Percentiles rank a stretch among this genome's conserved stretches.
Conservation (phyloP, 2,888 invertebrate species). For the Stenolophus ochropezus region DNA sequence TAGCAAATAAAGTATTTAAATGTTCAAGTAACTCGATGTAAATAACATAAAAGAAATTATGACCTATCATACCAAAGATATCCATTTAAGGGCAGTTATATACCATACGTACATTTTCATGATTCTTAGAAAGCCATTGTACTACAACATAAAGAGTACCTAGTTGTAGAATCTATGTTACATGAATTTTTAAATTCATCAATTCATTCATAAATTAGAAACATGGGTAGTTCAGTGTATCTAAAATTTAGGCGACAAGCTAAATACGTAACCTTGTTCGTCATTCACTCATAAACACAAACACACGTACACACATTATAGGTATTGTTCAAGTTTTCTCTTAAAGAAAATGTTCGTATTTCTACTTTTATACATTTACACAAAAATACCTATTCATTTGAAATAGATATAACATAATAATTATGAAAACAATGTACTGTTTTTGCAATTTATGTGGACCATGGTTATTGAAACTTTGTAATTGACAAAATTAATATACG, state of each 20-base stretch:
- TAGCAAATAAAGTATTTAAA: conserved; percentile 47
- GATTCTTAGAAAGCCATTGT: conserved; percentile 17
- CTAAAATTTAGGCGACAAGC: conserved; percentile 27
- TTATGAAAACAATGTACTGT: conserved; percentile 65
- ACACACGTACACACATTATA: conserved; percentile 40
- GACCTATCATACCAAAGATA: conserved; percentile 53
- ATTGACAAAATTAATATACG: conserved; percentile 47
- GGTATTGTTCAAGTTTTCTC: conserved; percentile 39
- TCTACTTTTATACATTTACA: conserved; percentile 68
- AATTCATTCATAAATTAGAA: conserved; percentile 35
- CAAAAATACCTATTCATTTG: conserved; percentile 52
- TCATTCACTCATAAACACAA: conserved; percentile 39
- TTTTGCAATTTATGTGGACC: conserved; percentile 70
- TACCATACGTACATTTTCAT: conserved; percentile 29
- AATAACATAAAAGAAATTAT: conserved; percentile 50
- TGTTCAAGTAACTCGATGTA: conserved; percentile 56
- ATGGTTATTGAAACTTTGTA: conserved; percentile 60
- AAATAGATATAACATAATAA: conserved; percentile 53
- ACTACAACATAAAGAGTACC: conserved; percentile 35
- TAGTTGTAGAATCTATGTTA: conserved; percentile 33
- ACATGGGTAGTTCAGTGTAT: conserved; percentile 38
- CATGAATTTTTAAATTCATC: conserved; percentile 44
- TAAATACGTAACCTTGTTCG: conserved; percentile 23
- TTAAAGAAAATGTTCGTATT: conserved; percentile 62
- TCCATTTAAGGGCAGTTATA: conserved; percentile 25